A percentile compares a stretch with the other conserved stretches of the same genome.
phyloP scores from a whole-genome alignment of 1,140 invertebrate species.

The Drosophila subpulchrella region DNA sequence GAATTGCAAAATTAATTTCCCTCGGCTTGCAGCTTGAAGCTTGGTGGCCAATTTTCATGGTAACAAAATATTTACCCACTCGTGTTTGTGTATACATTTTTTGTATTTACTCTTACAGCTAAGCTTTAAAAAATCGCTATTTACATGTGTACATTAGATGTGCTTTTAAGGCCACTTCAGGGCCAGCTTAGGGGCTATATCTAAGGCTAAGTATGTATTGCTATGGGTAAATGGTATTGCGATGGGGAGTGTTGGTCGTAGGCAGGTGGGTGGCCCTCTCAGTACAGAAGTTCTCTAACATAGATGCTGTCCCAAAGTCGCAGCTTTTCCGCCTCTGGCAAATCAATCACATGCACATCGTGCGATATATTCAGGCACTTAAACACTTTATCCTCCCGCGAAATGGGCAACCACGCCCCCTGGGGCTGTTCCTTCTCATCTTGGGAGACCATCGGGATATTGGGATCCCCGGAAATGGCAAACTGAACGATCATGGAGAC shows the following conservation, averaged over 20 bases:
- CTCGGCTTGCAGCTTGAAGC: neutral
- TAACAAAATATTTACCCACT: conserved; percentile 16
- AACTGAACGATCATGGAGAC: conserved; percentile 84
- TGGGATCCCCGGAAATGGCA: conserved; percentile 83
- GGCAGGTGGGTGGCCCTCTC: conserved; percentile 4
- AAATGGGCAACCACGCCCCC: conserved; percentile 63
- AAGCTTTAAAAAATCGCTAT: conserved; percentile 59
- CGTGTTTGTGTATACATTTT: conserved; percentile 14
- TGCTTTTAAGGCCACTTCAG: conserved; percentile 63
- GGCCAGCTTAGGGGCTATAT: conserved; percentile 55
- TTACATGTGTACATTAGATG: conserved; percentile 68
- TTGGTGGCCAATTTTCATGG: neutral
- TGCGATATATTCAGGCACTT: conserved; percentile 85
- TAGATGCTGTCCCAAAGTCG: conserved; percentile 85
- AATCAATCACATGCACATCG: conserved; percentile 81
- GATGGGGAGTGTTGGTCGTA: conserved; percentile 4
- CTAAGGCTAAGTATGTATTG: conserved; percentile 16
- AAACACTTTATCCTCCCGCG: conserved; percentile 61
- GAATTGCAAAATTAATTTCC: conserved; percentile 3
- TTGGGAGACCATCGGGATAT: conserved; percentile 49
- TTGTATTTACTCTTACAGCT: conserved; percentile 44
- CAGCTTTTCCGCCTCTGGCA: conserved; percentile 85
- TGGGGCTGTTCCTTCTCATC: conserved; percentile 27
- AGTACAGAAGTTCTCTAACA: conserved; percentile 60
- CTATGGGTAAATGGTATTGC: conserved; percentile 23